These are phyloP conservation scores for Coendou prehensilis DNA, from an alignment of 2,797 vertebrate species.

Conservation along the genomic window DNA sequence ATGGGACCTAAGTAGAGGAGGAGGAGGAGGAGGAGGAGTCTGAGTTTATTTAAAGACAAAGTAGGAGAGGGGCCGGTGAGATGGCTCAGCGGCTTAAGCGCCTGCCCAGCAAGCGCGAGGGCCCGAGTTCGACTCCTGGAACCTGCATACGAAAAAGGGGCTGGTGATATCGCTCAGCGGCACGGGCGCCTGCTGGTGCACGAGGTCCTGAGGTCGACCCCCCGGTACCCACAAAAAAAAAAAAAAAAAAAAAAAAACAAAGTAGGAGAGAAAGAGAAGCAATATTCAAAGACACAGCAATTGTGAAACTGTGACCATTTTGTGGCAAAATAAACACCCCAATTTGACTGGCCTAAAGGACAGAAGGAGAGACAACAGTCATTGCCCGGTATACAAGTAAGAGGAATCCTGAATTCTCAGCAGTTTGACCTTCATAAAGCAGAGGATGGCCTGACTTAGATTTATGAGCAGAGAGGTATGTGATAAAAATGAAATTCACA, in stretches of 20 bases:
- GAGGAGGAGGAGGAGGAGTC: not conserved
- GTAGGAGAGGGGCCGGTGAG: no score
- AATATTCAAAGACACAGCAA: not conserved
- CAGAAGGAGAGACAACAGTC: not conserved
- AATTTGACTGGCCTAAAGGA: not conserved
- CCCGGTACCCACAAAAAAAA: no score
- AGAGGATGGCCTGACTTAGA: not conserved
- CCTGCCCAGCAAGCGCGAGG: no score
- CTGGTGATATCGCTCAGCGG: no score
- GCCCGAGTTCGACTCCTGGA: no score
- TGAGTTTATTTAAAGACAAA: not conserved
- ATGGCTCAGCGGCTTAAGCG: no score
- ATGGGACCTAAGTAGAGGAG: not conserved
- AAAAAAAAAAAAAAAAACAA: not conserved
- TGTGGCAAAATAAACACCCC: not conserved
- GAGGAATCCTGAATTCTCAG: not conserved
- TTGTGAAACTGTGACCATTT: not conserved
- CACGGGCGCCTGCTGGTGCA: no score
- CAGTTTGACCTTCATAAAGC: not conserved
- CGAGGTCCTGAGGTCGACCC: no score
- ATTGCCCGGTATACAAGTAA: not conserved
- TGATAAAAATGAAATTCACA: not conserved
- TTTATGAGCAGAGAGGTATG: not conserved
- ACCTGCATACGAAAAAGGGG: no score
- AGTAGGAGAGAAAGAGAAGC: not conserved